A percentile compares a stretch with the other conserved stretches of the same genome.
Evolutionary conservation across 2,888 invertebrate genomes (phyloP).

Genomic region (Arctia plantaginis): DNA sequence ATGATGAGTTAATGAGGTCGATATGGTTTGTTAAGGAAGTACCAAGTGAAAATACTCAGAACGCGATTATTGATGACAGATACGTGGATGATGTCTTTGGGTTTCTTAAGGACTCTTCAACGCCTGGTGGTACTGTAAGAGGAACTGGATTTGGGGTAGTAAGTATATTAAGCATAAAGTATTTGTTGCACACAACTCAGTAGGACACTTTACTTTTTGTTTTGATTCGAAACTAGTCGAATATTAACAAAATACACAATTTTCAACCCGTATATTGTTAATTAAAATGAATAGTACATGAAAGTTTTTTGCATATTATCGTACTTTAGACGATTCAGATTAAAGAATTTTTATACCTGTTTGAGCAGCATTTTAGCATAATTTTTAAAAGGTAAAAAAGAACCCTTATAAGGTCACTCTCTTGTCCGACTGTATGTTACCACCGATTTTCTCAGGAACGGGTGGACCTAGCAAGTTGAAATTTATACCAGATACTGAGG

Average conservation of each 20-base stretch:
- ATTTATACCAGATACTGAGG: too few relatives aligned
- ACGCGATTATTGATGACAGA: conserved; percentile 85
- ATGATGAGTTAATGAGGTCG: conserved; percentile 79
- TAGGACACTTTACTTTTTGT: neutral
- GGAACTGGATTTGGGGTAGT: conserved; percentile 85
- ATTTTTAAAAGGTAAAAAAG: too few relatives aligned
- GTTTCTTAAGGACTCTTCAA: conserved; percentile 87
- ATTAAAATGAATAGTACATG: neutral
- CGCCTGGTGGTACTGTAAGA: conserved; percentile 78
- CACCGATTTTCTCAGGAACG: too few relatives aligned
- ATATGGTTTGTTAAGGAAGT: conserved; percentile 87
- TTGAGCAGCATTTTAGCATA: neutral
- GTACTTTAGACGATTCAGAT: neutral
- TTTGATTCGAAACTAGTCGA: neutral
- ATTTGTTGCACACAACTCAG: neutral
- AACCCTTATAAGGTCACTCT: too few relatives aligned
- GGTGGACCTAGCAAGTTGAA: too few relatives aligned
- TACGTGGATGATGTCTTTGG: conserved; percentile 90
- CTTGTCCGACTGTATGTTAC: too few relatives aligned
- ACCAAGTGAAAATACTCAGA: conserved; percentile 82
- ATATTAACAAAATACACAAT: neutral
- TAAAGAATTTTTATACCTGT: neutral
- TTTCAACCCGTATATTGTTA: neutral
- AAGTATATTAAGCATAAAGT: conserved; percentile 56
- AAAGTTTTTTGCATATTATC: neutral